A percentile compares a stretch with the other conserved stretches of the same genome.
These are phyloP conservation scores for Cottus gobio DNA, from an alignment of 2,113 vertebrate genomes.

Conservation along the genomic window DNA sequence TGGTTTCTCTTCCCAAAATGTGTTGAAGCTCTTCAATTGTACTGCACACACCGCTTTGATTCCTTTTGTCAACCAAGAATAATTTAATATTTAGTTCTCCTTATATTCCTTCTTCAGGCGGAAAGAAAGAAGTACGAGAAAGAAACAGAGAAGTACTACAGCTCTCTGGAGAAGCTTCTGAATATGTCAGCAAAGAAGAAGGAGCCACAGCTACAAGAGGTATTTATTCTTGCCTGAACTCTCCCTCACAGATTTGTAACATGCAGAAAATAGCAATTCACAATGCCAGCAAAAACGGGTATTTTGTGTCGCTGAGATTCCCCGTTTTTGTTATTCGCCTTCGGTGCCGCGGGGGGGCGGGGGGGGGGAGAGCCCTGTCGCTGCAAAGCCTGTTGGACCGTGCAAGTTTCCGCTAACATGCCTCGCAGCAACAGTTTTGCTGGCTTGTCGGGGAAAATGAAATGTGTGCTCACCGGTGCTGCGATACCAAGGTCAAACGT, in stretches of 20 bases:
- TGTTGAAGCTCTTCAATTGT: background rate
- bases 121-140: constrained; percentile 98
- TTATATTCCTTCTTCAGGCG: constrained; percentile 79
- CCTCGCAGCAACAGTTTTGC: constrained; percentile 60
- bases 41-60: background rate
- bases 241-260: background rate
- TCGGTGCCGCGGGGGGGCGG: constrained; percentile 25
- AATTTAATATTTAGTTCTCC: constrained; percentile 5
- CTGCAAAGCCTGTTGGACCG: constrained; percentile 33
- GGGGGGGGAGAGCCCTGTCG: constrained; percentile 23
- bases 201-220: constrained; percentile 95
- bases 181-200: constrained; percentile 98
- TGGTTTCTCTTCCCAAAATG: constrained; percentile 9
- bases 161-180: constrained; percentile 94
- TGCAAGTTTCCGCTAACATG: constrained; percentile 62
- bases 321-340: constrained; percentile 21
- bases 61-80: background rate
- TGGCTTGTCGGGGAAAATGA: constrained; percentile 66
- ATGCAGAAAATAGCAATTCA: background rate
- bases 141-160: constrained; percentile 98
- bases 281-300: constrained; percentile 2
- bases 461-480: constrained; percentile 56
- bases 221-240: constrained; percentile 68
- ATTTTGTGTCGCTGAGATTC: constrained; percentile 46
- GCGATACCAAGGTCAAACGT: constrained; percentile 34